A percentile compares a stretch with the other conserved stretches of the same genome.
These are phyloP conservation scores for Ptyas mucosa DNA, from an alignment of 2,113 vertebrate genomes.

Conservation along the genomic window DNA sequence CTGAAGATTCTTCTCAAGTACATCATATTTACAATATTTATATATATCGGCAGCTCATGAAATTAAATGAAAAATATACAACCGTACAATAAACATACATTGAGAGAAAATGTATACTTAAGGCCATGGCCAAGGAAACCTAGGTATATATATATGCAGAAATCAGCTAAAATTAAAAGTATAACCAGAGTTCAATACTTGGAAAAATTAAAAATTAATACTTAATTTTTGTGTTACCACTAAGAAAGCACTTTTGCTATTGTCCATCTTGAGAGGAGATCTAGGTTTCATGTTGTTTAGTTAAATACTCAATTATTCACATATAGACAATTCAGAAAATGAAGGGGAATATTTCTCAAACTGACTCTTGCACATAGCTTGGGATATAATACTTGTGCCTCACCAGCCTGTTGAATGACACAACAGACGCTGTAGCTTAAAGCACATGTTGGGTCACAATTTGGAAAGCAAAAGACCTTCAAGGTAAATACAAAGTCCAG, in stretches of 20 bases:
- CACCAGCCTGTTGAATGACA: not conserved
- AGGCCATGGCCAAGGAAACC: not conserved
- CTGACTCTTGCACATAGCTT: not conserved
- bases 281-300: not conserved
- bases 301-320: not conserved
- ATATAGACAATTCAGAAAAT: not conserved
- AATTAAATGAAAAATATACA: not conserved
- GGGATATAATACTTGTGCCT: not conserved
- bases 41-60: not conserved
- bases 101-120: not conserved
- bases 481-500: not conserved
- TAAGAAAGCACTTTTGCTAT: not conserved
- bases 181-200: not conserved
- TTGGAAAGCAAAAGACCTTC: not conserved
- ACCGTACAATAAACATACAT: not conserved
- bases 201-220: not conserved
- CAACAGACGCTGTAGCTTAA: not conserved
- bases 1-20: not conserved
- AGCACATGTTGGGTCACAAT: not conserved
- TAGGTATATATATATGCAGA: not conserved
- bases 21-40: not conserved
- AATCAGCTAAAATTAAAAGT: not conserved
- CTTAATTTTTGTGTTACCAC: not conserved
- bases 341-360: not conserved
- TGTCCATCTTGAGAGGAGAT: not conserved